Evolutionary conservation across 2,113 vertebrate species (phyloP), one percentile per base, ranked within the genome.

Genomic region (Chloroceryle aenea): DNA sequence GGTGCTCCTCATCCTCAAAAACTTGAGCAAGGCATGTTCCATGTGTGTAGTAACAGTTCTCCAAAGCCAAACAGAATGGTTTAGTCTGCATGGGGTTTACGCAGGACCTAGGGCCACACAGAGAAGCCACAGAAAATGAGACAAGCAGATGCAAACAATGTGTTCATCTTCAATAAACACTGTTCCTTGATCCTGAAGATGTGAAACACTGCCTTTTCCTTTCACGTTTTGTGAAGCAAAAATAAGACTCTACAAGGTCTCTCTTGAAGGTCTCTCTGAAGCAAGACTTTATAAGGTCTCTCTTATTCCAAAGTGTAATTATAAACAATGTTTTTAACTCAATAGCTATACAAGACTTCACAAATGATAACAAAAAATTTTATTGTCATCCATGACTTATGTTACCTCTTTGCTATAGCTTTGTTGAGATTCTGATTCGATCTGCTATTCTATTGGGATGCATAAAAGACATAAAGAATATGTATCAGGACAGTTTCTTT

Each of bases 11-110:
- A 48, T 45, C 10, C 17, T 61, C 8, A 27, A 40, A 53, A 67
- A 18, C 25, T 25, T 14, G 27, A 63, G 19, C 29, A 68, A 50
- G 34, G 26, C 19, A 14, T 79, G 23, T 90, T 85, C 2, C 0
- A 6, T 67, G 16, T 1, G 1, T 62, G 4, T 29, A 62, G 23
- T 5, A 53, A 15, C 30, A 45, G 47, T 32, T 79, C 25, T 76
- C 12, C 23, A 74, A 68, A 59, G n/a, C 14, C 25, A 68, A 5
- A 50, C 4, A 4, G 21, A 79, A 34, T 1, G 1, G 6, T 67
- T 55, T 6, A 7, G 14, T 43, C 45, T 40, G 36, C 1, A 0
- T 5, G 3, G 10, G 30, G 7, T 18, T 78, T 63, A 27, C 2
- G 0, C 32, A 20, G 22, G 32, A 89, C 29, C 4, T 18, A 26